Evolutionary conservation across 2,888 invertebrate genomes (phyloP), one percentile per base, ranked within the genome.

Genomic region (Drosophila merina): DNA sequence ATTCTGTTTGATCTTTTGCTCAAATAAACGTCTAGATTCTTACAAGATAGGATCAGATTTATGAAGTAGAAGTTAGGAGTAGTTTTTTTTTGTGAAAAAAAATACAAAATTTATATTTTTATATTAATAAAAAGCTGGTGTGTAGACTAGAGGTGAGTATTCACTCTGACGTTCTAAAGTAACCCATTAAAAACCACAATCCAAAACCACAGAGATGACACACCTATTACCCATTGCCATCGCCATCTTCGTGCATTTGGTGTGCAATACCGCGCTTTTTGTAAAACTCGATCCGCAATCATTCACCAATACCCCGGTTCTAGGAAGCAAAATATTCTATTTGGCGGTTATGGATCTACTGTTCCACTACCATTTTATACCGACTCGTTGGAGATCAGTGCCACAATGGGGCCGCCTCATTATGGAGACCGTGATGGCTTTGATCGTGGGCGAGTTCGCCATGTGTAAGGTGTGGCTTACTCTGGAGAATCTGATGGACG

Each of bases 311-410:
- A 42, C 36, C 0, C 45, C 70, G 0, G 7, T 30, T 4, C 0
- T 59, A 8, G 63, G 54, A 6, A 52, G 48, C 10, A 44, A 57
- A 9, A 30, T 74, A 4, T 45, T 70, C 33, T 74, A 74, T 44
- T 6, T 74, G 0, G 51, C 75, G 5, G 25, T 74, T 6, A 63
- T 74, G 63, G 75, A 58, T 5, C 45, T 70, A 4, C 20, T 74
- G 3, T 42, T 36, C 9, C 8, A 45, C 4, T 20, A 20, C 1
- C 12, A 59, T 0, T 0, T 63, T 0, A n/a, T 70, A 4, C 74
- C 70, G 6, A 10, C 8, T 0, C 47, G 12, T 12, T 74, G 58
- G 56, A 25, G 7, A 0, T 4, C 6, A 1, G 7, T 59, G 6
- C 59, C 75, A 0, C 1, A 4, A 6, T 33, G 54, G 28, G 7